Evolutionary conservation across 35 echinoderm and acorn worm species (phyloP).

Genomic region (Heliocidaris erythrogramma): DNA sequence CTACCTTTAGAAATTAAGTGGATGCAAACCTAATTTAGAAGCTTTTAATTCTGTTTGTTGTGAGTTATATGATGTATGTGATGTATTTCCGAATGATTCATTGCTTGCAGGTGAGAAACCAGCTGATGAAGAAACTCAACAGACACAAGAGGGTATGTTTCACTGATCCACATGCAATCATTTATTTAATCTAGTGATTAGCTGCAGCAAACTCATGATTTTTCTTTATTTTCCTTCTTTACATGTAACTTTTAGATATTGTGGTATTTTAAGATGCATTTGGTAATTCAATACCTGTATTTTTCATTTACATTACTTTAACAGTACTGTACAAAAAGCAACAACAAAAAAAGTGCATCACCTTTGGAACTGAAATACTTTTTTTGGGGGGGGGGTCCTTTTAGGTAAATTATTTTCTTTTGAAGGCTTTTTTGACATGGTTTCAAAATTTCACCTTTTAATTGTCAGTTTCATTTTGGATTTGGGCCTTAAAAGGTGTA

Average conservation of each 20-base stretch:
- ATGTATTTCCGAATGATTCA: background rate
- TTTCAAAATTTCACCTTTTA: background rate
- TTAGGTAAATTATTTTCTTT: background rate
- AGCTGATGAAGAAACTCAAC: slow-evolving; percentile 32
- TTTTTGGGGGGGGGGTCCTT: no score
- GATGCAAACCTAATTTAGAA: background rate
- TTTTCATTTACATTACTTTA: no score
- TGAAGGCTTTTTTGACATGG: background rate
- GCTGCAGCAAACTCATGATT: background rate
- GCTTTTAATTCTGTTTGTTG: background rate
- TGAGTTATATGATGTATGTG: background rate
- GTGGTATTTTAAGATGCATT: no score
- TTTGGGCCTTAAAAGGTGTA: background rate
- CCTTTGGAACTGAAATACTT: no score
- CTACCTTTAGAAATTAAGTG: background rate
- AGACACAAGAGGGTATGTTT: slow-evolving; percentile 53
- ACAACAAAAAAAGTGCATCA: no score
- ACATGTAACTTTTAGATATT: no score
- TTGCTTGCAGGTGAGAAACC: slow-evolving; percentile 24
- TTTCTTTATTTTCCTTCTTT: no score
- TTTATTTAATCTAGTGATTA: background rate
- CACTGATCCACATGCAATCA: background rate
- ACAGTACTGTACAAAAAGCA: no score
- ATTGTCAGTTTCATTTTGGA: background rate
- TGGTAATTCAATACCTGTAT: no score